Conservation (phyloP, 2,888 invertebrate species). For the Orchestes rusci region DNA sequence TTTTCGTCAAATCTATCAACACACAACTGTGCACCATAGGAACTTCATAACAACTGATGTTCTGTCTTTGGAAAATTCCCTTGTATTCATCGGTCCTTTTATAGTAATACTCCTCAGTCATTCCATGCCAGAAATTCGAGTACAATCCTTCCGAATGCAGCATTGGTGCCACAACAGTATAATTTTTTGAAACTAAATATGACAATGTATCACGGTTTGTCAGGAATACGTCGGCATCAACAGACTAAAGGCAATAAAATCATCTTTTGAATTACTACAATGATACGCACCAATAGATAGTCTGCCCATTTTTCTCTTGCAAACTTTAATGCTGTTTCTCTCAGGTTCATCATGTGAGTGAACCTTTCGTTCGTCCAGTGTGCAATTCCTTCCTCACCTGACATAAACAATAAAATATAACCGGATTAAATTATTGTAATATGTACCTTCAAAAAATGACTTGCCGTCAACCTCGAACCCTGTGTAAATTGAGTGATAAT, state of each 20-base stretch:
- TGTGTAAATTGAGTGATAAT: slow-evolving; percentile 67
- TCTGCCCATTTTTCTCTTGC: slow-evolving; percentile 81
- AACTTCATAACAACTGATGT: slow-evolving; percentile 70
- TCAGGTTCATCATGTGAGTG: slow-evolving; percentile 67
- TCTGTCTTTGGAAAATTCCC: slow-evolving; percentile 62
- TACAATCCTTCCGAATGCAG: slow-evolving; percentile 79
- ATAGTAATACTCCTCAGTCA: slow-evolving; percentile 80
- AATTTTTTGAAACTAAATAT: slow-evolving; percentile 53
- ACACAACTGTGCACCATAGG: slow-evolving; percentile 91
- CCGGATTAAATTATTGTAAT: no score
- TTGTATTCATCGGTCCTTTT: slow-evolving; percentile 77
- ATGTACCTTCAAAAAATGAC: no score
- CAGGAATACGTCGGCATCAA: slow-evolving; percentile 80
- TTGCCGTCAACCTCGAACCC: slow-evolving; percentile 47
- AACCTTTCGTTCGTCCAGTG: slow-evolving; percentile 76
- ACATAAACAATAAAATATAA: no score
- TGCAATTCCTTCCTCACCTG: slow-evolving; percentile 56
- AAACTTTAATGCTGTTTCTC: slow-evolving; percentile 66
- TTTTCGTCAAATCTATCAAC: slow-evolving; percentile 62
- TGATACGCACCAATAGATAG: slow-evolving; percentile 68
- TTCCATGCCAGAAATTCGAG: slow-evolving; percentile 95
- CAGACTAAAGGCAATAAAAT: slow-evolving; percentile 58
- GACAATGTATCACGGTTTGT: slow-evolving; percentile 59
- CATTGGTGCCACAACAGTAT: slow-evolving; percentile 75
- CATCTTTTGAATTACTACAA: background rate